phyloP scores from a whole-genome alignment of 2,113 vertebrate species.

The Pteruthius melanotis region DNA sequence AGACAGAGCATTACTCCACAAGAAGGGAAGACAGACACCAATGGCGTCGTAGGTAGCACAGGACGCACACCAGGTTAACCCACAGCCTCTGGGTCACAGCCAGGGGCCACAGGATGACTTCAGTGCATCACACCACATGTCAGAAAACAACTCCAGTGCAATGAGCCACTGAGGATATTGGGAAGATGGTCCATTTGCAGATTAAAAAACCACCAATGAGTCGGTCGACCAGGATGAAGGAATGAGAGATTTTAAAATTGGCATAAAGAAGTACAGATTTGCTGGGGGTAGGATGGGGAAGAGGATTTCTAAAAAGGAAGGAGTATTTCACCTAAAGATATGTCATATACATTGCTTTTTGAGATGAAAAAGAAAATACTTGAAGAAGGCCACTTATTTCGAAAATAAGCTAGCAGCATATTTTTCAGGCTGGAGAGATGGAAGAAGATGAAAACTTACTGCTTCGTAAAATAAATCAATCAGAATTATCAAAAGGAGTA shows the following conservation, averaged over 20 bases:
- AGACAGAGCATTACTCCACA: not conserved
- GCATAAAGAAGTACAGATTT: not conserved
- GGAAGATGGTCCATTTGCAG: not conserved
- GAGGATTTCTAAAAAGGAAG: not conserved
- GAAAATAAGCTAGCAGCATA: not conserved
- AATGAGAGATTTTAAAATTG: not conserved
- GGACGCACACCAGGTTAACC: not conserved
- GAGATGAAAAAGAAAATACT: not conserved
- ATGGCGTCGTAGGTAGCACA: not conserved
- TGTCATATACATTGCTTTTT: not conserved
- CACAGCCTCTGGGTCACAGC: not conserved
- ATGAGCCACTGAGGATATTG: not conserved
- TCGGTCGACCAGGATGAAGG: not conserved
- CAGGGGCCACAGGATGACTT: not conserved
- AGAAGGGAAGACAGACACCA: not conserved
- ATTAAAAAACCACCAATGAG: not conserved
- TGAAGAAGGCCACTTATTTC: not conserved
- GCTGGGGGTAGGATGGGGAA: not conserved
- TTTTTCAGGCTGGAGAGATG: not conserved
- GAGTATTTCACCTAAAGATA: not conserved
- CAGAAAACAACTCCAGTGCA: not conserved
- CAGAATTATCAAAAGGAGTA: not conserved
- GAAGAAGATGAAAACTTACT: not conserved
- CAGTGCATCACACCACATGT: not conserved
- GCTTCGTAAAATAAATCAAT: not conserved